Evolutionary conservation across 1,140 invertebrate genomes (phyloP), one percentile per base, ranked within the genome.

Genomic region (Drosophila sechellia): DNA sequence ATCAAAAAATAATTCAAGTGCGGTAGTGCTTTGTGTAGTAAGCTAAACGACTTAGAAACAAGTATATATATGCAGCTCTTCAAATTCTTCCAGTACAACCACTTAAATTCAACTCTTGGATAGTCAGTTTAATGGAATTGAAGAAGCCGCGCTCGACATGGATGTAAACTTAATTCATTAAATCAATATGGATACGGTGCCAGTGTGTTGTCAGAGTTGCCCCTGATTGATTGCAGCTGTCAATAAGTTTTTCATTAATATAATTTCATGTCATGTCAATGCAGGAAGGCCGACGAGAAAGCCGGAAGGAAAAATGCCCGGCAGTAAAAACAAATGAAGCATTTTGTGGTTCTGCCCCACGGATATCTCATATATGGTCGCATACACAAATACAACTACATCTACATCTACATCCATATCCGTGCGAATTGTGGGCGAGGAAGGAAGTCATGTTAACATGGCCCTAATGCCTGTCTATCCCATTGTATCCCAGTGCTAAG

Each of bases 241-340:
- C 83, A 87, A 87, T 87, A 87, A 84, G 84, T 87, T 81, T 89
- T 89, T 84, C 83, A 87, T 87, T 89, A 87, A 87, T 87, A 87
- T 87, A 87, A 89, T 89, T 87, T 84, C 72, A 57, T 79, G 84
- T 80, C 72, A 60, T 77, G 83, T 77, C 84, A 79, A 77, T 89
- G 70, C 58, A 52, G 39, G 12, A 34, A 43, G 46, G 50, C 37
- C 27, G 56, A 35, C 10, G 25, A 50, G 34, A 50, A 42, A 20
- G 31, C 27, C 57, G 22, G 37, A 75, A 54, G 42, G 42, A 75
- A 54, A 56, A 63, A 61, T 61, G 46, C 35, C 50, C 20, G 81
- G 48, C 78, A 78, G 81, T 77, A 66, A 85, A 86, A 85, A 78
- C 81, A 85, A 86, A 85, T 86, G 81, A 85, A 86, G 60, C 81